A percentile compares a stretch with the other conserved stretches of the same genome.
Evolutionary conservation across 2,797 vertebrate species (phyloP).

Genomic region (Propithecus deckenii): DNA sequence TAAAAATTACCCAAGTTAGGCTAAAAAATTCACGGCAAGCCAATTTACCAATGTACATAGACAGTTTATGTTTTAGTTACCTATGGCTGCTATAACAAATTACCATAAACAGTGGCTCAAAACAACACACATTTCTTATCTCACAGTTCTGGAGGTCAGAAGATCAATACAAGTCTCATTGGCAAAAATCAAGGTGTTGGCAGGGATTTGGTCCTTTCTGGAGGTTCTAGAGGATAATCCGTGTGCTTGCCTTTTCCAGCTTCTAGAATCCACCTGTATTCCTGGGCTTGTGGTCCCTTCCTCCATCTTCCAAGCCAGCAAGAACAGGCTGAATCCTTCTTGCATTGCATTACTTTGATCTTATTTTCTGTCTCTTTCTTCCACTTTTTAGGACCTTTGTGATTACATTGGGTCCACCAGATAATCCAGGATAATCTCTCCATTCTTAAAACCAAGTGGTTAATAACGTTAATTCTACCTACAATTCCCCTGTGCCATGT

Average conservation of each 20-base stretch:
- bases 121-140: background rate
- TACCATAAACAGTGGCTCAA: background rate
- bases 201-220: background rate
- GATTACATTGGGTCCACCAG: background rate
- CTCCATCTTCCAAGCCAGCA: background rate
- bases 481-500: background rate
- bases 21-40: background rate
- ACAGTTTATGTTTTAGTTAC: background rate
- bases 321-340: background rate
- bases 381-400: background rate
- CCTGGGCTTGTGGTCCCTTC: background rate
- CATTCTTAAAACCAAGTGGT: background rate
- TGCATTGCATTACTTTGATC: background rate
- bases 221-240: background rate
- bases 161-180: background rate
- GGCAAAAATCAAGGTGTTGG: background rate
- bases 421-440: background rate
- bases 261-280: background rate
- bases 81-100: background rate
- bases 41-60: background rate
- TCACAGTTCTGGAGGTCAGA: background rate
- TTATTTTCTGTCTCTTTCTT: background rate
- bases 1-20: background rate
- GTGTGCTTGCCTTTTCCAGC: background rate
- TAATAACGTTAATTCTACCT: background rate